Base-by-base conservation (phyloP, 2,888 invertebrate genomes). In the Chironomus tentans region DNA sequence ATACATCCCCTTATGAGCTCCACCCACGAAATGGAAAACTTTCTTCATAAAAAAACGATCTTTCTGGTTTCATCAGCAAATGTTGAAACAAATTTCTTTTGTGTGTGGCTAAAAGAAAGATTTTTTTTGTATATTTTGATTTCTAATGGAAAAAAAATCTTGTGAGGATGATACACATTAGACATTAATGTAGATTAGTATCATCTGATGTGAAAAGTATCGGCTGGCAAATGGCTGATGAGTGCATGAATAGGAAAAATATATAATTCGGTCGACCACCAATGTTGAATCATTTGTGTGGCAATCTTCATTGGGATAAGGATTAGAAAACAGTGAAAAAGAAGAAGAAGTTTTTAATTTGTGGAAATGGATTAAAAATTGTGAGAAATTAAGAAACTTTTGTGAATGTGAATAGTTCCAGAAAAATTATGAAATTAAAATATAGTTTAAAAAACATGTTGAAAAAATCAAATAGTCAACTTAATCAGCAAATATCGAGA, bases 401-500 rank as follows among this genome's bases (percentile, higher is more conserved):
- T 15, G 7, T 56, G n/a, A 4, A 50, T n/a, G n/a, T 15, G n/a
- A 50, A 15, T 50, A 5, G 15, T 50, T 15, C 15, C 2, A 15
- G 2, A 21, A 13, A 47, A 18, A 70, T 13, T 18, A 72, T 72
- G 72, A 72, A 72, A 21, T 22, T 72, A 15, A 72, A 72, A 61
- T 72, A 72, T 62, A 72, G 72, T 18, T 24, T 72, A 28, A 72
- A 72, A 72, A 50, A 21, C 12, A 72, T 72, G 72, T 61, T 72
- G 18, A 72, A 62, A 38, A 72, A 72, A 38, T 18, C 61, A 18
- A 72, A 62, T 62, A 72, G 28, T 38, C 28, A 24, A 38, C 46
- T 50, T 22, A 72, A 61, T 61, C 62, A 61, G 46, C 61, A 61
- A 38, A 72, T 61, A 3, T 72, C 91, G 0, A 85, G 95, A 73